Evolutionary conservation across 2,888 invertebrate species (phyloP).

Genomic region (Hypselothyrea guttata): DNA sequence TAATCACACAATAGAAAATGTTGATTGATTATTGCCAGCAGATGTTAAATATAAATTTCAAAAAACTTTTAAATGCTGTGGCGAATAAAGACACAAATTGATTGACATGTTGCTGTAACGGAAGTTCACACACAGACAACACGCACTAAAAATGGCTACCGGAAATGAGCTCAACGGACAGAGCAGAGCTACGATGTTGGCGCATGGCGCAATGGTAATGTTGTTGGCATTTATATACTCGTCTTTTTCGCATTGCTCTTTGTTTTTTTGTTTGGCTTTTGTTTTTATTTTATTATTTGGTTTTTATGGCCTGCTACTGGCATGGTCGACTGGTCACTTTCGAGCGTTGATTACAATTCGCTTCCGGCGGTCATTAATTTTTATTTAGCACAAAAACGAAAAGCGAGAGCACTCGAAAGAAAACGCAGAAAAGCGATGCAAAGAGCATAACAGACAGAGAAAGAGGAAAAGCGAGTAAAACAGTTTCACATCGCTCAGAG

Average conservation of each 20-base stretch:
- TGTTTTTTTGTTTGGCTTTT: constrained; percentile 8
- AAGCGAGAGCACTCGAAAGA: constrained; percentile 1
- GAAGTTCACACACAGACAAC: too few species aligned
- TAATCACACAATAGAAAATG: too few species aligned
- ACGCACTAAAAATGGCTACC: too few species aligned
- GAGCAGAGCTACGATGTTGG: too few species aligned
- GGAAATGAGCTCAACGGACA: too few species aligned
- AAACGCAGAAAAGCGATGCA: constrained; percentile 1
- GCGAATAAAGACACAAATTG: too few species aligned
- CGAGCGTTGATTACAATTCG: constrained; percentile 70
- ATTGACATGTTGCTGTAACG: too few species aligned
- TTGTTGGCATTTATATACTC: background rate
- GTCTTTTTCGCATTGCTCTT: too few species aligned
- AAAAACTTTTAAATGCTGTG: too few species aligned
- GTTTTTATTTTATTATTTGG: constrained; percentile 30
- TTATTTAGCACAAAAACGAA: constrained; percentile 68
- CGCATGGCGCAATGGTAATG: too few species aligned
- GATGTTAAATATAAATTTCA: too few species aligned
- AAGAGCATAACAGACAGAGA: background rate
- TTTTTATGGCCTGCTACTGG: constrained; percentile 41
- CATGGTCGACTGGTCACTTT: constrained; percentile 36
- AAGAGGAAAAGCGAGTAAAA: constrained; percentile 19
- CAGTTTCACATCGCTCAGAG: constrained; percentile 21
- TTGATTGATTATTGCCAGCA: too few species aligned
- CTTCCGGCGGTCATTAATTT: constrained; percentile 77